Conservation (phyloP, 2,888 invertebrate species). For the Polietes domitor region DNA sequence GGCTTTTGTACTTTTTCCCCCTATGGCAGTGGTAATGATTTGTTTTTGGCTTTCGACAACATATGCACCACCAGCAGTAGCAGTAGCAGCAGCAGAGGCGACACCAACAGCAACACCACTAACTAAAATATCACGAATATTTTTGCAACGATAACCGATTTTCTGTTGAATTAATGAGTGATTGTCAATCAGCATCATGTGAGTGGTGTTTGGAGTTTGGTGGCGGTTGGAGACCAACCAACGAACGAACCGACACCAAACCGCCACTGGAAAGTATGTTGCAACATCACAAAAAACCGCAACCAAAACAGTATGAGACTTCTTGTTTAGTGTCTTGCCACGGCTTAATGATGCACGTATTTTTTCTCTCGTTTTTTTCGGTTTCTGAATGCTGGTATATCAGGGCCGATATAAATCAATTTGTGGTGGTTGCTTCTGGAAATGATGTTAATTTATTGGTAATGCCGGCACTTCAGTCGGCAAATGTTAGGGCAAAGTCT, state of each 20-base stretch:
- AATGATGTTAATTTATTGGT: background rate
- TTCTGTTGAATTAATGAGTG: conserved; percentile 56
- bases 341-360: background rate
- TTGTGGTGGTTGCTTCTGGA: conserved; percentile 2
- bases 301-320: background rate
- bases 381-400: background rate
- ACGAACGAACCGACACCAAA: background rate
- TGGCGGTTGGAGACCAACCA: background rate
- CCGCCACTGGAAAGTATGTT: background rate
- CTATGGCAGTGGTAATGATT: conserved; percentile 15
- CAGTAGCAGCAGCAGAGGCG: background rate
- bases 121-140: conserved; percentile 61
- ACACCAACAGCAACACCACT: background rate
- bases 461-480: background rate
- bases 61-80: background rate
- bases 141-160: conserved; percentile 54
- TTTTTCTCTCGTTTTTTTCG: background rate
- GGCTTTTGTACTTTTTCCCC: background rate
- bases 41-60: conserved; percentile 18
- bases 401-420: conserved; percentile 32
- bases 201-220: background rate
- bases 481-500: background rate
- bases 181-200: conserved; percentile 58
- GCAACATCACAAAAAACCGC: background rate
- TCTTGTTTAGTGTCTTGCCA: background rate